Evolutionary conservation across 2,113 vertebrate species (phyloP), one percentile per base, ranked within the genome.

Genomic region (Apteryx mantelli): DNA sequence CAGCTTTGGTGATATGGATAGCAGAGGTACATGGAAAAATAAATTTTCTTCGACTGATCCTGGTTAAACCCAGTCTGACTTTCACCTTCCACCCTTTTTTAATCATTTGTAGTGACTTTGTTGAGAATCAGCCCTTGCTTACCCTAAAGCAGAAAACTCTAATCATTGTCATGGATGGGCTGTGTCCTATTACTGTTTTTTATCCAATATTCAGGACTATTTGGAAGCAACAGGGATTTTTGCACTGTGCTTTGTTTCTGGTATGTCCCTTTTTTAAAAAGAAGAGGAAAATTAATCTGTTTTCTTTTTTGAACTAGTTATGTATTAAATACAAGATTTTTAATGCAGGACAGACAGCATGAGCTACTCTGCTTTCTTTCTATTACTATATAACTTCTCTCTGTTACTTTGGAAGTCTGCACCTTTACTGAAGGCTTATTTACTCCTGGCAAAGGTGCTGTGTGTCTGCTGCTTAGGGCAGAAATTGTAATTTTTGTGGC

Each of bases 241-340:
- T 81, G 85, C 93, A 93, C 94, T 93, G 93, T n/a, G 80, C 70
- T 93, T 91, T 64, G 64, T 28, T 81, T 86, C 52, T 91, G 79
- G 38, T 83, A 22, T 44, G 26, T 48, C 65, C 48, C 53, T 75
- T 36, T 61, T 73, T 91, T 86, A 48, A 94, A 88, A 50, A 83
- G 76, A 86, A 55, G 69, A 71, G 28, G 75, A 88, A 81, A 91
- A 70, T 5, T 3, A 13, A 7, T 64, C 20, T 64, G 9, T 76
- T 75, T 74, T 36, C 40, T 89, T 88, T 10, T 83, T 78, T 93
- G 55, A 95, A 71, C 56, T 46, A 30, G 44, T 36, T 36, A 46
- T 79, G 7, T 78, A 56, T 82, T 81, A 73, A 93, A 81, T 36
- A 94, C 38, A 8, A 4, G 11, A 48, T 75, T 61, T 93, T 74